These are phyloP conservation scores for Chelmon rostratus DNA, from an alignment of 2,797 vertebrate species.

Conservation along the genomic window DNA sequence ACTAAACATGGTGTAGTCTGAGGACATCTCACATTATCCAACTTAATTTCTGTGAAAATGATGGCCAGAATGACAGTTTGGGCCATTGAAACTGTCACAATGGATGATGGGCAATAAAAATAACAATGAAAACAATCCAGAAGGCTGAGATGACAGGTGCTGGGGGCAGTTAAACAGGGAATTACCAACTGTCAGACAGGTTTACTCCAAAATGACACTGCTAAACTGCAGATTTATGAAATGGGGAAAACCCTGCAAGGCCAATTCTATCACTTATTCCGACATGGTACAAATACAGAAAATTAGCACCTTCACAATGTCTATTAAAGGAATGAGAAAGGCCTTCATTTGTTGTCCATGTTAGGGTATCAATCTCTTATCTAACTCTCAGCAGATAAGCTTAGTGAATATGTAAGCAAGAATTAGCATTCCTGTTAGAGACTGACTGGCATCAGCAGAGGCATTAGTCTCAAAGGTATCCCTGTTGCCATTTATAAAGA, in stretches of 20 bases:
- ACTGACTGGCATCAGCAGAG: slow-evolving; percentile 1
- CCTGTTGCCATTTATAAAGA: background rate
- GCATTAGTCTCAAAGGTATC: background rate
- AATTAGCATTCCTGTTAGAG: slow-evolving; percentile 1
- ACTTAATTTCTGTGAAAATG: background rate
- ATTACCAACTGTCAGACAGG: background rate
- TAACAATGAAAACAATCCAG: too few species aligned
- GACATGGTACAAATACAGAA: background rate
- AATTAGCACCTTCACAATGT: background rate
- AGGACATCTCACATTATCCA: background rate
- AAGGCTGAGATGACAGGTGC: background rate
- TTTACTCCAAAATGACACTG: background rate
- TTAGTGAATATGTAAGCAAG: background rate
- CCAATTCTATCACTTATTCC: background rate
- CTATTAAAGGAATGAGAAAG: background rate
- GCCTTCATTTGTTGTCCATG: too few species aligned
- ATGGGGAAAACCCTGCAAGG: background rate
- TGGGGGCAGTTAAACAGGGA: background rate
- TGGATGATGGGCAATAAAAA: background rate
- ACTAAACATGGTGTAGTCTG: background rate
- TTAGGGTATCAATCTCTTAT: too few species aligned
- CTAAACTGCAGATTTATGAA: background rate
- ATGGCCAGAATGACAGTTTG: background rate
- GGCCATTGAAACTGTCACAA: background rate
- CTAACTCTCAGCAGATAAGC: background rate